Evolutionary conservation across 2,113 vertebrate genomes (phyloP).

Genomic region (Argyrosomus japonicus): DNA sequence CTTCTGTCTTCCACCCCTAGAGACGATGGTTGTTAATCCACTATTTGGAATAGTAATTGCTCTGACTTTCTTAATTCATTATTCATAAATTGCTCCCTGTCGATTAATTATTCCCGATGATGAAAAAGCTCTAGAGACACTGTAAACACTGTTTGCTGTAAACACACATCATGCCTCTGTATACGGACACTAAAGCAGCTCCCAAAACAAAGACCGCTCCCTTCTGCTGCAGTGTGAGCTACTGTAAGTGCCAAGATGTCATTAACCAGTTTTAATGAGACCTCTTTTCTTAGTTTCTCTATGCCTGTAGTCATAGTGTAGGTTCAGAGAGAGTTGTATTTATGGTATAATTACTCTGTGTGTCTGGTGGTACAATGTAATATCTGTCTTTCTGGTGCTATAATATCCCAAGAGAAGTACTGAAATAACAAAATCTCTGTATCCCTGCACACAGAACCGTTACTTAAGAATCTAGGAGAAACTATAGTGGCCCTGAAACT

Average conservation of each 20-base stretch:
- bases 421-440: background rate
- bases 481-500: no score
- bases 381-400: constrained; percentile 8
- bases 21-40: constrained; percentile 58
- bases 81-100: constrained; percentile 71
- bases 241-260: constrained; percentile 9
- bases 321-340: constrained; percentile 25
- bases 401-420: constrained; percentile 1
- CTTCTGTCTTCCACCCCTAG: constrained; percentile 31
- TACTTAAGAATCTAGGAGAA: background rate
- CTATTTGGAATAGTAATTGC: constrained; percentile 72
- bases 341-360: constrained; percentile 22
- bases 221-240: constrained; percentile 27
- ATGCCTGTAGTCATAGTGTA: constrained; percentile 30
- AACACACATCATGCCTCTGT: background rate
- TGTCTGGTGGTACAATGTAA: constrained; percentile 7
- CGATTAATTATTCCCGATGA: constrained; percentile 72
- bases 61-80: constrained; percentile 51
- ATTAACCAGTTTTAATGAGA: constrained; percentile 48
- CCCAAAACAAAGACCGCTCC: constrained; percentile 21
- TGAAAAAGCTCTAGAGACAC: constrained; percentile 57
- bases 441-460: background rate
- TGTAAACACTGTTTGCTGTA: constrained; percentile 29
- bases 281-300: constrained; percentile 3
- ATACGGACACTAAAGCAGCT: constrained; percentile 21